Percentiles rank a stretch among this genome's conserved stretches.
Evolutionary conservation across 2,113 vertebrate species (phyloP).

Genomic region (Varanus salvator): DNA sequence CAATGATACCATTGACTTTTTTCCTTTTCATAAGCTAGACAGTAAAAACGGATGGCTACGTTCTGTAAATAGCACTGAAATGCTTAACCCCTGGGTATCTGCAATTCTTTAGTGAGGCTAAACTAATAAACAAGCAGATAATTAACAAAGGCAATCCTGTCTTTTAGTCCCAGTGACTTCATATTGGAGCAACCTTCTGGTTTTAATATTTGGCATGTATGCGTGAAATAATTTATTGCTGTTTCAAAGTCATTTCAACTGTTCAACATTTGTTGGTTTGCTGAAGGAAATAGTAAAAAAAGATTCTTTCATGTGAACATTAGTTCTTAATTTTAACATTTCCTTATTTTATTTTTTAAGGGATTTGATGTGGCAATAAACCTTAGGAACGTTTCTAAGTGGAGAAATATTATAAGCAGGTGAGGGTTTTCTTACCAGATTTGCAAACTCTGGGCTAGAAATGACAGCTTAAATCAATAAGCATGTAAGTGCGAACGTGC

Average conservation of each 20-base stretch:
- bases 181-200: slow-evolving; percentile 72
- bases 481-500: accelerated
- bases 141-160: slow-evolving; percentile 74
- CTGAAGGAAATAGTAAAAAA: slow-evolving; percentile 73
- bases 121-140: slow-evolving; percentile 76
- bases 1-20: slow-evolving; percentile 47
- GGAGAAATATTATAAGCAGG: slow-evolving; percentile 71
- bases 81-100: slow-evolving; percentile 60
- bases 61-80: slow-evolving; percentile 64
- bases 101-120: slow-evolving; percentile 64
- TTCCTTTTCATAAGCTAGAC: slow-evolving; percentile 48
- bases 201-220: slow-evolving; percentile 76
- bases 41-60: slow-evolving; percentile 67
- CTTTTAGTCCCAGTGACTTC: slow-evolving; percentile 67
- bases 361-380: slow-evolving; percentile 75
- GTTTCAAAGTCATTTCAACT: slow-evolving; percentile 75
- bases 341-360: slow-evolving; percentile 69
- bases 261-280: slow-evolving; percentile 75
- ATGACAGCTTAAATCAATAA: slow-evolving; percentile 6
- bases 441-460: slow-evolving; percentile 31
- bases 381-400: slow-evolving; percentile 67
- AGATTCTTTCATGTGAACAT: slow-evolving; percentile 75
- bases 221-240: slow-evolving; percentile 77
- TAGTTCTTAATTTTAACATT: slow-evolving; percentile 79
- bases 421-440: slow-evolving; percentile 56